Base-by-base conservation (phyloP, 2,797 vertebrate genomes). In the Acanthurus leucopareius region DNA sequence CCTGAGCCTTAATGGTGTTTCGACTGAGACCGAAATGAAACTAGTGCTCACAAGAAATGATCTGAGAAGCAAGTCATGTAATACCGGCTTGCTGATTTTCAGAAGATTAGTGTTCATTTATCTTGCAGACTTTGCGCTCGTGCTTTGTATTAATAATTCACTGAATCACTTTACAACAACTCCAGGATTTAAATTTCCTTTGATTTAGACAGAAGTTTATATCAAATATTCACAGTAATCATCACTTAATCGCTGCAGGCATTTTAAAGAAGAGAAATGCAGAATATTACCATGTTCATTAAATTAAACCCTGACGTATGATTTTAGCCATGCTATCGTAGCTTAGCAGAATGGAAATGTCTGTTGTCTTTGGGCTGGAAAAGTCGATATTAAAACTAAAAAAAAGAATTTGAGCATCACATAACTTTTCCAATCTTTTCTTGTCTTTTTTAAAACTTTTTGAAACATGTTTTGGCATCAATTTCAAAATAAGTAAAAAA, bases 1-100 rank as follows among this genome's bases (percentile, higher is more conserved):
- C 16, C 7, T 16, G 56, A 38, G 67, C 16, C 38, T 49, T 60
- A 49, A 48, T 38, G 9, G 35, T 19, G 40, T 72, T 77, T 52
- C 57, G 38, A 66, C 73, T 38, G 69, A 69, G 60, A 35, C 9
- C 19, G 16, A 15, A 77, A 83, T 60, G 32, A 74, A 75, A 58
- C 35, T 17, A 48, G 19, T n/a, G 13, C 11, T 76, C 54, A 42
- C 8, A 13, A 62, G 47, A 10, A 75, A 53, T 51, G 14, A 69
- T 72, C 35, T 49, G 49, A 48, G 58, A 42, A 57, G 44, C 35
- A 17, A 14, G 32, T 13, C 2, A 1, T 35, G n/a, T 51, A 32
- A 44, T 69, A 25, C 28, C 19, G 48, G 38, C 63, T 60, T 66
- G 28, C 20, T 42, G 10, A 47, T 67, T 73, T 58, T 69, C 53